Conservation (phyloP, 2,888 invertebrate species). For the Hydrotaea diabolus region DNA sequence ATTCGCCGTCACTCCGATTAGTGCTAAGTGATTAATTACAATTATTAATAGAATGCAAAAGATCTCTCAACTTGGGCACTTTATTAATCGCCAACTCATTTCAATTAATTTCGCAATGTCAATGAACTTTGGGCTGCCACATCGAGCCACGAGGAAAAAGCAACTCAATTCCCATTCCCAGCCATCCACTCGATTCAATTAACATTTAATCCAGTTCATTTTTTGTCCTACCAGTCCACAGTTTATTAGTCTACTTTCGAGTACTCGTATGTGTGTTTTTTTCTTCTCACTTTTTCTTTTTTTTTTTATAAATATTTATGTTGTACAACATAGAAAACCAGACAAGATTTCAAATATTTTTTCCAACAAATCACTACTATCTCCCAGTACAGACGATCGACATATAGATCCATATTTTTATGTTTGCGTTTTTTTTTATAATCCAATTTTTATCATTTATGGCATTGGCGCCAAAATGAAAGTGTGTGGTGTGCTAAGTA, state of each 20-base stretch:
- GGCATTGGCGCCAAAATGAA: conserved; percentile 70
- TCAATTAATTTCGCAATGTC: neutral
- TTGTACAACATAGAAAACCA: neutral
- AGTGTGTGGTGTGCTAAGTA: conserved; percentile 49
- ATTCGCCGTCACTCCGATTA: too few relatives aligned
- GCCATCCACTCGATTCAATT: neutral
- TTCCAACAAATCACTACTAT: neutral
- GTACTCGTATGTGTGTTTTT: conserved; percentile 4
- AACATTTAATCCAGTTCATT: neutral
- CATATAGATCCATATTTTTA: neutral
- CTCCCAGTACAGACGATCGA: neutral
- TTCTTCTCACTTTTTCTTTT: neutral
- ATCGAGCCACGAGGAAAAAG: neutral
- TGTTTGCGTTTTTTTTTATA: neutral
- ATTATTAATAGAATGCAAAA: neutral
- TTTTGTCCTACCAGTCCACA: neutral
- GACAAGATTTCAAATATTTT: neutral
- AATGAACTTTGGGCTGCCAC: neutral
- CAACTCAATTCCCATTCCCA: conserved; percentile 6
- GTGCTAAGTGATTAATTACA: neutral
- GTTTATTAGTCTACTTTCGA: neutral
- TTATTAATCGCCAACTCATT: neutral
- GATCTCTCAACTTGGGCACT: neutral
- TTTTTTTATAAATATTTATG: conserved; percentile 17
- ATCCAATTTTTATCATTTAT: conserved; percentile 37